Conservation (phyloP, 2,888 invertebrate species). For the Yponomeuta malinellus region DNA sequence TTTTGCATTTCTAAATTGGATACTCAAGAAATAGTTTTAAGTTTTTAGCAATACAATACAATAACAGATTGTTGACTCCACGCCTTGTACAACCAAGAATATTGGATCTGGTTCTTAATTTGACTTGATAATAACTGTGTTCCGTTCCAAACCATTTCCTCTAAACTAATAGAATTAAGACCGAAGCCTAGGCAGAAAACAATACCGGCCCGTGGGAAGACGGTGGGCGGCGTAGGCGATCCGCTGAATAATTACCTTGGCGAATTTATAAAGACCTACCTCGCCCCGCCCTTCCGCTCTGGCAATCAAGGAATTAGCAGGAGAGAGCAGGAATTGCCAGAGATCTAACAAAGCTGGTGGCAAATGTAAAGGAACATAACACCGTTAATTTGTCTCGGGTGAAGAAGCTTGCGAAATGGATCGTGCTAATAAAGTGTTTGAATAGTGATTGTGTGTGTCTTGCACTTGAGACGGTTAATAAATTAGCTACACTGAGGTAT, state of each 20-base stretch:
- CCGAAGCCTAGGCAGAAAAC: constrained; percentile 30
- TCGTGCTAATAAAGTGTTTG: constrained; percentile 11
- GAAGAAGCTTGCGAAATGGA: constrained; percentile 10
- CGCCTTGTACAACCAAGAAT: background rate
- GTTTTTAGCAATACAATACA: no score
- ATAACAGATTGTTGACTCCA: background rate
- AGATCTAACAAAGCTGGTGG: constrained; percentile 29
- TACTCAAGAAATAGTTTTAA: no score
- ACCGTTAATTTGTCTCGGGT: constrained; percentile 36
- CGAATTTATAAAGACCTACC: constrained; percentile 33
- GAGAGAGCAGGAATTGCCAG: background rate
- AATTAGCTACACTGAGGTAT: background rate
- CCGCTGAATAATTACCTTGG: constrained; percentile 40
- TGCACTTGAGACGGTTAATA: background rate
- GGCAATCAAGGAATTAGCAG: background rate
- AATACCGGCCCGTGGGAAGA: constrained; percentile 44
- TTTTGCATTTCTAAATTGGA: no score
- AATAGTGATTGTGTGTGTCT: background rate
- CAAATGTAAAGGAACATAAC: constrained; percentile 34
- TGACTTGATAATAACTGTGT: background rate
- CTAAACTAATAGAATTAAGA: constrained; percentile 21
- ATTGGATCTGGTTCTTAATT: background rate
- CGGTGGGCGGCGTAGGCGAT: constrained; percentile 47
- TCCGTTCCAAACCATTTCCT: background rate
- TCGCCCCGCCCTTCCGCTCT: constrained; percentile 11